Conservation (phyloP, 2,113 vertebrate genomes). For the Chloropsis cyanopogon region DNA sequence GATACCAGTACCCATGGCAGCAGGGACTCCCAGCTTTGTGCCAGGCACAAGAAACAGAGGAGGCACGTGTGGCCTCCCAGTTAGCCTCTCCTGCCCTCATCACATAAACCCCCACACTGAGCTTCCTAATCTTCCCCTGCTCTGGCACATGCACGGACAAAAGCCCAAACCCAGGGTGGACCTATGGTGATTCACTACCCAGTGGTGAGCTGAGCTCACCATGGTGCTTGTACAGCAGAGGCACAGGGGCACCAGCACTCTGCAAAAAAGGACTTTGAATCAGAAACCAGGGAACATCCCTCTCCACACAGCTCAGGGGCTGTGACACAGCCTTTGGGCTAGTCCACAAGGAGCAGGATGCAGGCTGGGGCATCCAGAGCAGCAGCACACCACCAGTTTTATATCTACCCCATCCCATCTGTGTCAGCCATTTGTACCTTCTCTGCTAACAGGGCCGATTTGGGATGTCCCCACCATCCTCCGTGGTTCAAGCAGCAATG, state of each 20-base stretch:
- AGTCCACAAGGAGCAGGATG: neutral
- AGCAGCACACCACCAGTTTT: neutral
- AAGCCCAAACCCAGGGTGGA: neutral
- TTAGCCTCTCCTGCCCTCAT: neutral
- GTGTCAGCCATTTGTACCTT: neutral
- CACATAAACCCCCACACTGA: neutral
- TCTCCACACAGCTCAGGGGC: neutral
- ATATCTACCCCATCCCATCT: neutral
- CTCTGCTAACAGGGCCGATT: neutral
- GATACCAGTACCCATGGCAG: neutral
- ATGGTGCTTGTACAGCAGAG: fast-evolving
- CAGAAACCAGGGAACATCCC: neutral
- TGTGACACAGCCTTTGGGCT: neutral
- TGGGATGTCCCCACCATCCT: neutral
- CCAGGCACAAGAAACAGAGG: neutral
- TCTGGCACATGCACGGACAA: neutral
- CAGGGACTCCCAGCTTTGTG: neutral
- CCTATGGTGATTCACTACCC: neutral
- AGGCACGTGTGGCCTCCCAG: neutral
- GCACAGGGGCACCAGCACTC: neutral
- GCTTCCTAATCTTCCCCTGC: neutral
- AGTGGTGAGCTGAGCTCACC: neutral
- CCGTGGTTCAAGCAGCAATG: neutral
- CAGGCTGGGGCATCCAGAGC: neutral
- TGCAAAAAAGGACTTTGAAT: neutral